Evolutionary conservation across 2,113 vertebrate species (phyloP).

Genomic region (Anthoscopus minutus): DNA sequence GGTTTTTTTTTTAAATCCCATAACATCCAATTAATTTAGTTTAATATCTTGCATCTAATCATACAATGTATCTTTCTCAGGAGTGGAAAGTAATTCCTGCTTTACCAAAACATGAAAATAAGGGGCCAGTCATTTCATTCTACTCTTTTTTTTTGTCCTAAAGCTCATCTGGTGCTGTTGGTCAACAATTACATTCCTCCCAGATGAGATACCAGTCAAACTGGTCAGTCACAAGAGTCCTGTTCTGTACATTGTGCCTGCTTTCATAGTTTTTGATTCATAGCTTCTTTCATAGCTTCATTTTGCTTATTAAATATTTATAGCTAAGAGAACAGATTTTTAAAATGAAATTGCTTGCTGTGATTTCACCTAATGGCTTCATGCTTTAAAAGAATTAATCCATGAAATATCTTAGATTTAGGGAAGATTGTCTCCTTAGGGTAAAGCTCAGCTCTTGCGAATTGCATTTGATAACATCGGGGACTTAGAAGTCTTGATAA

Average conservation of each 20-base stretch:
- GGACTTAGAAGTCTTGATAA: not conserved
- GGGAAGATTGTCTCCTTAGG: not conserved
- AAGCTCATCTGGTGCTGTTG: not conserved
- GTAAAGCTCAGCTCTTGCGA: not conserved
- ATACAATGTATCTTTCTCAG: not conserved
- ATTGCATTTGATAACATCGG: not conserved
- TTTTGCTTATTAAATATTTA: not conserved
- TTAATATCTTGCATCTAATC: not conserved
- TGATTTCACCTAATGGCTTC: not conserved
- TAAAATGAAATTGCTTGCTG: not conserved
- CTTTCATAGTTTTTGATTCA: not conserved
- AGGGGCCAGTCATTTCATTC: not conserved
- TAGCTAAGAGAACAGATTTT: not conserved
- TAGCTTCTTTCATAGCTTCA: not conserved
- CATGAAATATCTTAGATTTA: not conserved
- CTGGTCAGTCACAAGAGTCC: not conserved
- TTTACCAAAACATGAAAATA: slow-evolving; percentile 38
- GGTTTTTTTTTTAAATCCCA: not conserved
- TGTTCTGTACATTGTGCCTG: not conserved
- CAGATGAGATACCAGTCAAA: not conserved
- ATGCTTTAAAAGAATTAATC: not conserved
- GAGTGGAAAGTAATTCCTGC: slow-evolving; percentile 10
- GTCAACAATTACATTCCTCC: not conserved
- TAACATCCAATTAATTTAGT: slow-evolving; percentile 7
- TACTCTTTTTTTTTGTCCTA: not conserved